These are phyloP conservation scores for Eurois occulta DNA, from an alignment of 2,888 invertebrate genomes.

Conservation along the genomic window DNA sequence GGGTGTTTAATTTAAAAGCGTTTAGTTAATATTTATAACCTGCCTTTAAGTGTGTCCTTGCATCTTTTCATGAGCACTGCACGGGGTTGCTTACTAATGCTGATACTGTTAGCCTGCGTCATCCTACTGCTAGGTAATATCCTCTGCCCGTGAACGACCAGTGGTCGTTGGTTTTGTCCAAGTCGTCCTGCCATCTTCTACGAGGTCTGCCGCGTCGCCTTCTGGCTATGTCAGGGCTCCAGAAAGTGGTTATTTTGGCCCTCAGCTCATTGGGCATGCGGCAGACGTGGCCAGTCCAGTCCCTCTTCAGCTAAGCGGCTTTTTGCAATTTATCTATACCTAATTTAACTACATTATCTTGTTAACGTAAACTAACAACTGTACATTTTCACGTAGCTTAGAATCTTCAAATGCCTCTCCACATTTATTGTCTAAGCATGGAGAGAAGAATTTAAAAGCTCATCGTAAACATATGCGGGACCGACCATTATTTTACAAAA, in stretches of 20 bases:
- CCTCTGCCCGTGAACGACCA: no score
- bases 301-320: no score
- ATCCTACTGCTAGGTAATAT: no score
- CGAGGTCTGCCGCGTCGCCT: no score
- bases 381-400: neutral
- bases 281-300: no score
- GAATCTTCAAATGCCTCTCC: neutral
- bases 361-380: neutral
- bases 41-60: neutral
- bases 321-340: neutral
- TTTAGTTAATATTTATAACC: slow-evolving; percentile 19
- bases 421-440: neutral
- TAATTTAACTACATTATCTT: neutral
- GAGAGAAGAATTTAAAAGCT: neutral
- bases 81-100: neutral
- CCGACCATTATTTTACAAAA: slow-evolving; percentile 29
- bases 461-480: slow-evolving; percentile 3
- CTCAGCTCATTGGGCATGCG: no score
- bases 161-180: no score
- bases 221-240: no score
- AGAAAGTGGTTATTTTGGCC: no score
- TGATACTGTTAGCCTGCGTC: no score
- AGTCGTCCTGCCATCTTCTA: no score
- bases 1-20: slow-evolving; percentile 25
- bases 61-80: slow-evolving; percentile 1